A percentile compares a stretch with the other conserved stretches of the same genome.
Conservation (phyloP, 2,888 invertebrate genomes). For the Marronus borbonicus region DNA sequence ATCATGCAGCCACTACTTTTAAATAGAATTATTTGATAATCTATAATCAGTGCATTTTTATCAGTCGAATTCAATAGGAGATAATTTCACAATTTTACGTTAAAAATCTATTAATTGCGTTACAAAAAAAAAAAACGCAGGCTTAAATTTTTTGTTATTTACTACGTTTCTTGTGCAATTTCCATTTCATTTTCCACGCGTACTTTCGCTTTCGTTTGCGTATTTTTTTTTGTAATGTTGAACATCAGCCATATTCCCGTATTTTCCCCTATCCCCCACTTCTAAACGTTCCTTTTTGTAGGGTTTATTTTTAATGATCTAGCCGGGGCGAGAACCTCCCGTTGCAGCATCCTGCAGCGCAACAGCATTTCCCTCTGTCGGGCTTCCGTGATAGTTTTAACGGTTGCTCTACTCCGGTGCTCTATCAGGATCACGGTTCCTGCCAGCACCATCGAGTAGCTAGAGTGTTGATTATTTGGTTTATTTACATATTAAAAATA, state of each 20-base stretch:
- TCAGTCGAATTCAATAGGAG: too few relatives aligned
- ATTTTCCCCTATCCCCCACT: slow-evolving; percentile 59
- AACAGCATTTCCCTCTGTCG: slow-evolving; percentile 56
- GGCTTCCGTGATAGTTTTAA: slow-evolving; percentile 56
- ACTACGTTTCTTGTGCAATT: background rate
- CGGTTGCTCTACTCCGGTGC: slow-evolving; percentile 4
- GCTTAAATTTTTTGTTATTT: too few relatives aligned
- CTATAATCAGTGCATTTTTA: too few relatives aligned
- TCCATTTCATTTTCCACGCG: slow-evolving; percentile 46
- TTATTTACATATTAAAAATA: slow-evolving; percentile 58
- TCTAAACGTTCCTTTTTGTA: slow-evolving; percentile 61
- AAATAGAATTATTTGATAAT: too few relatives aligned
- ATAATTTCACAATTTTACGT: too few relatives aligned
- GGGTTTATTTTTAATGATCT: slow-evolving; percentile 64
- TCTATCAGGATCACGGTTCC: background rate
- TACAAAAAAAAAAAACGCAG: too few relatives aligned
- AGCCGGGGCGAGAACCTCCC: slow-evolving; percentile 38
- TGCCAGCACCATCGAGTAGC: slow-evolving; percentile 7
- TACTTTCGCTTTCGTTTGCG: slow-evolving; percentile 62
- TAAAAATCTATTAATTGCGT: too few relatives aligned
- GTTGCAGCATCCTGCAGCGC: slow-evolving; percentile 29
- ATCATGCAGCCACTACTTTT: too few relatives aligned
- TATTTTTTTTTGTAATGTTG: slow-evolving; percentile 57
- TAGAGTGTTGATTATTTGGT: slow-evolving; percentile 38
- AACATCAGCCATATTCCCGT: slow-evolving; percentile 63